phyloP scores from a whole-genome alignment of 2,113 vertebrate species.

The Sinosuthora webbiana region DNA sequence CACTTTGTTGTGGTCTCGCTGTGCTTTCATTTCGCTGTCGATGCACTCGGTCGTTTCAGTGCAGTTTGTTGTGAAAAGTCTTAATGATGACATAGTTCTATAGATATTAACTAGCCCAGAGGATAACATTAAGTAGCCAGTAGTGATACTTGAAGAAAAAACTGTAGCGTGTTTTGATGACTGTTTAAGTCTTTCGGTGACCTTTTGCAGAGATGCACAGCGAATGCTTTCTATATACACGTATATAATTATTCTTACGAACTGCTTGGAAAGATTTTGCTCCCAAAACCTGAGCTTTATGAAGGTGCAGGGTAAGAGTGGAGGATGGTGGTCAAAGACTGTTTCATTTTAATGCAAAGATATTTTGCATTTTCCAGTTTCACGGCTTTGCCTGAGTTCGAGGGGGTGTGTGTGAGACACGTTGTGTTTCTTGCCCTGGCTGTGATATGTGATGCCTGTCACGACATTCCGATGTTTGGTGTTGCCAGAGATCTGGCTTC shows the following conservation, averaged over 20 bases:
- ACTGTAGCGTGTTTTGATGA: background rate
- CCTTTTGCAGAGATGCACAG: background rate
- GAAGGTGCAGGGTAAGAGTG: background rate
- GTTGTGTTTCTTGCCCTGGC: background rate
- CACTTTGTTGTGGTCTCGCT: background rate
- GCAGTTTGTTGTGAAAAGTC: background rate
- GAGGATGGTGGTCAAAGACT: background rate
- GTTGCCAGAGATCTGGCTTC: background rate
- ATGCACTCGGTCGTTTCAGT: rapidly evolving
- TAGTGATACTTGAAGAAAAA: background rate
- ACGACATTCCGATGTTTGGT: rapidly evolving
- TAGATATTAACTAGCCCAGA: rapidly evolving
- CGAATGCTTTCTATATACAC: background rate
- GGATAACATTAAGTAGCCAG: rapidly evolving
- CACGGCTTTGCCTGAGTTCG: background rate
- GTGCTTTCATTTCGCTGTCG: background rate
- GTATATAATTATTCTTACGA: background rate
- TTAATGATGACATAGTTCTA: rapidly evolving
- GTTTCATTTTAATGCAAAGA: background rate
- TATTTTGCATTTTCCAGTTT: background rate
- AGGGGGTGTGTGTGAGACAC: rapidly evolving
- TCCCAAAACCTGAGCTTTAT: background rate
- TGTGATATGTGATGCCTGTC: background rate
- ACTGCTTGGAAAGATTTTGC: background rate
- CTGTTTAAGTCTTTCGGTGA: background rate